These are phyloP conservation scores for Congeria kusceri DNA, from an alignment of 2,888 invertebrate genomes.

Conservation along the genomic window DNA sequence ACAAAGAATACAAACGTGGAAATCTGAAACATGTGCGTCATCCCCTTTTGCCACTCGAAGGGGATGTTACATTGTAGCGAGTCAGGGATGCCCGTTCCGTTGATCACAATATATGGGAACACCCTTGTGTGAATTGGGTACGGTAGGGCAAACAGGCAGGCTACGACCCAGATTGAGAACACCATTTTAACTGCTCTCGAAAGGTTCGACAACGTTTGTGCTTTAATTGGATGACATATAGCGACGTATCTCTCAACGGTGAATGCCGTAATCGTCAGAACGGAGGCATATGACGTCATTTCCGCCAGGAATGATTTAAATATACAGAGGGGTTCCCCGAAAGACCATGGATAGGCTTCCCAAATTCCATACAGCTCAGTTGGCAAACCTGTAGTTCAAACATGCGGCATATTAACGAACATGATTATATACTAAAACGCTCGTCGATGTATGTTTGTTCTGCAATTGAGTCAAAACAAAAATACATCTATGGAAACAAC, in stretches of 20 bases:
- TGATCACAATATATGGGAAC: constrained; percentile 70
- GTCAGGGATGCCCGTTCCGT: constrained; percentile 67
- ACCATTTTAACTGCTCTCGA: constrained; percentile 93
- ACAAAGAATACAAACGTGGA: constrained; percentile 94
- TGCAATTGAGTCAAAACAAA: no score
- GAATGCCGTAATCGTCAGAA: constrained; percentile 96
- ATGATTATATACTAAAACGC: no score
- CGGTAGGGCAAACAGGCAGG: constrained; percentile 89
- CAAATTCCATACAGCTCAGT: constrained; percentile 86
- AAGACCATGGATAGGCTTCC: constrained; percentile 86
- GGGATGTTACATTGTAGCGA: constrained; percentile 80
- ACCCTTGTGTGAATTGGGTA: constrained; percentile 80
- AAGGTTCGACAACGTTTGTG: constrained; percentile 93
- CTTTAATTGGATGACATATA: constrained; percentile 94
- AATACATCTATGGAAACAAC: no score
- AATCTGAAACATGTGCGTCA: constrained; percentile 89
- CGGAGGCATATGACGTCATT: constrained; percentile 94
- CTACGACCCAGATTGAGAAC: constrained; percentile 93
- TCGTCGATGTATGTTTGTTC: no score
- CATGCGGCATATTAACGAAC: no score
- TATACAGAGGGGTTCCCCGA: constrained; percentile 86
- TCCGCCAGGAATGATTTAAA: constrained; percentile 86
- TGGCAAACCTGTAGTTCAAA: constrained; percentile 86
- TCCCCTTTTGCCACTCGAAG: constrained; percentile 64
- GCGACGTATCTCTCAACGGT: constrained; percentile 95